Conservation (phyloP, 2,113 vertebrate genomes). For the Leiothrix lutea region DNA sequence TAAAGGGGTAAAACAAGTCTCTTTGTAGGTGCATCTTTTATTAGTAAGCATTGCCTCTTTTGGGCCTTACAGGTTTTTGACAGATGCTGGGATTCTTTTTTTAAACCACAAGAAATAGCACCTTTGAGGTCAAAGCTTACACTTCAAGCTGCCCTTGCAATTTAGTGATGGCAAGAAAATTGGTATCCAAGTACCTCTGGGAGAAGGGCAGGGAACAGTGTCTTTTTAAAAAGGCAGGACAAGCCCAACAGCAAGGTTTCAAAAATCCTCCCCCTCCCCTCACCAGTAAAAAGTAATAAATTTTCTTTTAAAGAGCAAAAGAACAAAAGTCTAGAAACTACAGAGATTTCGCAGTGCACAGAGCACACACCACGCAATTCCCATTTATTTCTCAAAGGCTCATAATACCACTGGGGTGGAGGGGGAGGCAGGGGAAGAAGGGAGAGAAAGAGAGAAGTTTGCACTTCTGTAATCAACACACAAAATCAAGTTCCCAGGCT, state of each 20-base stretch:
- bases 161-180: neutral
- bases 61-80: neutral
- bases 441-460: neutral
- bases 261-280: neutral
- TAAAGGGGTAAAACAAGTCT: neutral
- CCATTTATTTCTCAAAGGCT: slow-evolving; percentile 1
- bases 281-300: neutral
- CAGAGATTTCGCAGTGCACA: neutral
- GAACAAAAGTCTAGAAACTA: neutral
- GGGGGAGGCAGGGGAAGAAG: neutral
- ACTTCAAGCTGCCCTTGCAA: neutral
- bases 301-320: neutral
- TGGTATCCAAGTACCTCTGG: neutral
- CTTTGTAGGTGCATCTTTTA: neutral
- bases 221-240: neutral
- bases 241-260: neutral
- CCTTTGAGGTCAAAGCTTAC: slow-evolving; percentile 13
- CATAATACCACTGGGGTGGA: neutral
- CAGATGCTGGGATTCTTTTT: neutral
- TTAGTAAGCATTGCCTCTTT: neutral
- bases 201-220: neutral
- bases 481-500: slow-evolving; percentile 56
- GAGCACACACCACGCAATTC: neutral
- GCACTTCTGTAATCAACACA: neutral
- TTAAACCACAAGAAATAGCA: neutral